A percentile compares a stretch with the other conserved stretches of the same genome.
phyloP scores from a whole-genome alignment of 2,113 vertebrate genomes.

The Mystacornis crossleyi region DNA sequence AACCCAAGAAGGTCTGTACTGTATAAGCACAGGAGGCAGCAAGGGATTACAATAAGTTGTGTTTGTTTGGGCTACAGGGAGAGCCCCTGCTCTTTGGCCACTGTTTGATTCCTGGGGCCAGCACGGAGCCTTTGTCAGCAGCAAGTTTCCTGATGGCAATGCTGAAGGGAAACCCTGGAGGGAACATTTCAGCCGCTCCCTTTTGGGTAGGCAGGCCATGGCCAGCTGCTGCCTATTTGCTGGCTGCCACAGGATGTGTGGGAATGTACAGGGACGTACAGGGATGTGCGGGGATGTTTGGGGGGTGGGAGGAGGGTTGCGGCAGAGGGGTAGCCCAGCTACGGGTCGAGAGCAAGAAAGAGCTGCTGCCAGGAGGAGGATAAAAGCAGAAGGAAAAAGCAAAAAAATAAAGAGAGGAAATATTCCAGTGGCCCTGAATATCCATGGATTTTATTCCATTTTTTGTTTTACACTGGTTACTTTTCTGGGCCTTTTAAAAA shows the following conservation, averaged over 20 bases:
- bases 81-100: slow-evolving; percentile 35
- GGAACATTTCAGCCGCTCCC: not conserved
- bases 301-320: rapidly evolving
- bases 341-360: rapidly evolving
- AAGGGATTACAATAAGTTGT: slow-evolving; percentile 69
- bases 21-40: slow-evolving; percentile 73
- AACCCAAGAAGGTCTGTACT: slow-evolving; percentile 76
- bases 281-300: not conserved
- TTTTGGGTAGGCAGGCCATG: not conserved
- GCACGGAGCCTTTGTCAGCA: slow-evolving; percentile 45
- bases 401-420: not conserved
- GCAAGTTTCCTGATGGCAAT: slow-evolving; percentile 16
- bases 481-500: not conserved
- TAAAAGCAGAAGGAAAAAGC: not conserved
- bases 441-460: not conserved
- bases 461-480: not conserved
- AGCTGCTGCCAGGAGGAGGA: not conserved
- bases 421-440: not conserved
- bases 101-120: slow-evolving; percentile 40
- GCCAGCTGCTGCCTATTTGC: not conserved
- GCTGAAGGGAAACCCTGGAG: not conserved
- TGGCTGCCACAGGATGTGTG: rapidly evolving
- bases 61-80: slow-evolving; percentile 65
- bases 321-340: not conserved
- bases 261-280: not conserved